Base-by-base conservation (phyloP, 2,888 invertebrate species). In the Heliconius charithonia region DNA sequence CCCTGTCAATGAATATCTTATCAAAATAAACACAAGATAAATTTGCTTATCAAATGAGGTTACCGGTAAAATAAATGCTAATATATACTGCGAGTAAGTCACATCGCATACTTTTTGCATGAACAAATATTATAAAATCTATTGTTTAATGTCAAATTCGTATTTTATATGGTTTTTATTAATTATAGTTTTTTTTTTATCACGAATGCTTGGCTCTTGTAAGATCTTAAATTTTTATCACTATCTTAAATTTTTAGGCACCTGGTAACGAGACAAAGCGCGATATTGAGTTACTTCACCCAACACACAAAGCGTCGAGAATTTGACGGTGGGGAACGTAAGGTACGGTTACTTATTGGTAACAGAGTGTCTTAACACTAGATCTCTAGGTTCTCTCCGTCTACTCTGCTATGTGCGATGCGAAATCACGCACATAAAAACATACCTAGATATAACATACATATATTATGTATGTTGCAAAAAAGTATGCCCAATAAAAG, bases 31-130 rank as follows among this genome's bases (percentile, higher is more conserved):
- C 66, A 71, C 32, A 56, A 37, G 77, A 67, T 77, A 73, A 71
- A 56, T 66, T 66, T 73, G 27, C 67, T 77, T 77, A 77, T 77
- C 77, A 62, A 77, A 67, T 59, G 56, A 73, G 77, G 77, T 77
- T 73, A 77, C 56, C 73, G 73, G 56, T 62, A 59, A 73, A 67
- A 73, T 77, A 32, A 77, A 72, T 77, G 77, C 66, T 37, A 73
- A 73, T 67, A 37, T 66, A 51, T 37, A 37, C 67, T 4, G 25
- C 65, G 59, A 67, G 25, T 29, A 59, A 67, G 51, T 70, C 70
- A 76, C 59, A 41, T 62, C 56, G 65, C 66, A 56, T 77, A 65
- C 66, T 73, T 77, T 73, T 69, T 41, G 67, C 67, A 69, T 69
- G 12, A 25, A 41, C 32, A 56, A 72, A 56, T 51, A 56, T 25